Base-by-base conservation (phyloP, 2,888 invertebrate species). In the Maniola hyperantus region DNA sequence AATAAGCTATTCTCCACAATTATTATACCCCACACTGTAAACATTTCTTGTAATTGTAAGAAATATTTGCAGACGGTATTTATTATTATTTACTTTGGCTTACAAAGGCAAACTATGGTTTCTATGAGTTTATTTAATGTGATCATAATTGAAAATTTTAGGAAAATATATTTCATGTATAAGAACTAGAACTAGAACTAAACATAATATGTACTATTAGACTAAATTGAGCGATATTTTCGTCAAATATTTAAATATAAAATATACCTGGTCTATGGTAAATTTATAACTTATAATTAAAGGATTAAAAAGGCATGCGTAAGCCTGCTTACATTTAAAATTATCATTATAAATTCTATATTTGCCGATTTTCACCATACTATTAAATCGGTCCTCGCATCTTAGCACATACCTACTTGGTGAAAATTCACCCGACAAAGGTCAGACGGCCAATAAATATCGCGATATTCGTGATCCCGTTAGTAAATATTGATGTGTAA, bases 221-320 rank as follows among this genome's bases (percentile, higher is more conserved):
- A 20, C 46, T 46, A 59, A 48, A 50, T 64, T 64, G 64, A 64
- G 64, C 64, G 64, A 50, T 39, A 36, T 20, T 39, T 39, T 57
- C 44, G 33, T 46, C 57, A 44, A 18, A 42, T n/a, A 50, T 50
- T 48, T 7, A 36, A 6, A n/a, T 64, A 63, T 55, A 39, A 33
- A 15, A 39, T 39, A 39, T 39, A 39, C 26, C 26, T 26, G 4
- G 1, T 39, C 8, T 39, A 11, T 39, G 10, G 8, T 36, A 36
- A 36, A 36, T 10, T 2, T 26, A 26, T 36, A 36, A 36, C 36
- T 7, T 36, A 36, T 7, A 6, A 7, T 36, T 36, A 39, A 10
- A 39, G 39, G 39, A 1, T 39, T 8, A 39, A 39, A 39, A 10
- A 10, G 39, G 2, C 39, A 8, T 36, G 39, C 36, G 36, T 36